Evolutionary conservation across 2,113 vertebrate species (phyloP).

Genomic region (Craseonycteris thonglongyai): DNA sequence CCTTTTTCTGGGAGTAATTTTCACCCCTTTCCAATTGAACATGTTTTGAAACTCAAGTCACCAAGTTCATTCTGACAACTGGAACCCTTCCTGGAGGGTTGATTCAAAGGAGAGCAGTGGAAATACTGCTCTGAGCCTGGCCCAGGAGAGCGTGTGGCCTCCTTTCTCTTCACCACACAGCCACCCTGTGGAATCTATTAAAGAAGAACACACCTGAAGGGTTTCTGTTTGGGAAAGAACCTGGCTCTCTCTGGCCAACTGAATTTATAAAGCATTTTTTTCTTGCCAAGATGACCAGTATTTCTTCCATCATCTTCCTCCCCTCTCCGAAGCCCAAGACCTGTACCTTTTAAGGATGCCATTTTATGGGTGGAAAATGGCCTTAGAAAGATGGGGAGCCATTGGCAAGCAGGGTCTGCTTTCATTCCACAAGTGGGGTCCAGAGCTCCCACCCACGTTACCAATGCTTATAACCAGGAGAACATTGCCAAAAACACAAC

Average conservation of each 20-base stretch:
- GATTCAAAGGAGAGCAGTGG: background rate
- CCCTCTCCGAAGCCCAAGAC: background rate
- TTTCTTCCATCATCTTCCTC: background rate
- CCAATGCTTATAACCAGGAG: background rate
- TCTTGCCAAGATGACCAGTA: background rate
- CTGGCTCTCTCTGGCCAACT: background rate
- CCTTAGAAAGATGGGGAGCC: background rate
- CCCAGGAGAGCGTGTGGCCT: background rate
- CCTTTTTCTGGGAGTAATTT: background rate
- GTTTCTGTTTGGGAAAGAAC: background rate
- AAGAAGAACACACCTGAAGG: background rate
- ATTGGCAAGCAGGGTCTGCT: background rate
- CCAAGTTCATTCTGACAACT: background rate
- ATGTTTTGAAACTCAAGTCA: background rate
- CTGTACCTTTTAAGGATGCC: background rate
- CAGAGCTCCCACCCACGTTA: background rate
- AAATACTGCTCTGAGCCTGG: background rate
- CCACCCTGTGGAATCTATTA: background rate
- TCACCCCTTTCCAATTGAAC: background rate
- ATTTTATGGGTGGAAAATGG: background rate
- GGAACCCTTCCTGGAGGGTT: background rate
- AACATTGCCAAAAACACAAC: slow-evolving; percentile 19
- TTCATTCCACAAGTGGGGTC: background rate
- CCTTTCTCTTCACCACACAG: background rate
- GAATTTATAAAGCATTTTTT: background rate